Percentiles rank a stretch among this genome's conserved stretches.
Conservation (phyloP, 2,888 invertebrate species). For the Platycheirus rosarum region DNA sequence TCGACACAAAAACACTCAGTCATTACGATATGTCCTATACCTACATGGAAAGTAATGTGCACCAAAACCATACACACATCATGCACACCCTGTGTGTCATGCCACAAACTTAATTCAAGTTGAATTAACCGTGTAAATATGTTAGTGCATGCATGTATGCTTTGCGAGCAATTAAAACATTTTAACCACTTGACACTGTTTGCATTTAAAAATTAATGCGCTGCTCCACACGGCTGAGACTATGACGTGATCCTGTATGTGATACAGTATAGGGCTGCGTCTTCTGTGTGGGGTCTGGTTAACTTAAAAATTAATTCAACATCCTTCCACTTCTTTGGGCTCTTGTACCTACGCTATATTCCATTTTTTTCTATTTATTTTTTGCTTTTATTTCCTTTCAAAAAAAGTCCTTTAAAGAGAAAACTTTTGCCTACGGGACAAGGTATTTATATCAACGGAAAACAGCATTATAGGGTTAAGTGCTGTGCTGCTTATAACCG, state of each 20-base stretch:
- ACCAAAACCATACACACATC: slow-evolving; percentile 21
- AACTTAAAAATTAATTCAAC: slow-evolving; percentile 68
- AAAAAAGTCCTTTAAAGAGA: slow-evolving; percentile 17
- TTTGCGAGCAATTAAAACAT: slow-evolving; percentile 70
- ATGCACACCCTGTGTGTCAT: slow-evolving; percentile 15
- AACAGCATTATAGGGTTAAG: slow-evolving; percentile 63
- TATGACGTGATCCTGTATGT: slow-evolving; percentile 33
- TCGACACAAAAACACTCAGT: slow-evolving; percentile 7
- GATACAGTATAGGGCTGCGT: slow-evolving; percentile 9
- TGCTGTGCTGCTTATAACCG: slow-evolving; percentile 30
- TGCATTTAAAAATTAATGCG: slow-evolving; percentile 70
- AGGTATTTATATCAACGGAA: slow-evolving; percentile 27
- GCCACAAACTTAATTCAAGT: slow-evolving; percentile 72
- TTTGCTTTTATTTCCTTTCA: background rate
- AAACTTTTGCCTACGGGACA: slow-evolving; percentile 42
- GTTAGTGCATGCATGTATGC: slow-evolving; percentile 69
- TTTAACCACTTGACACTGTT: slow-evolving; percentile 74
- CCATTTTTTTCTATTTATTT: slow-evolving; percentile 13
- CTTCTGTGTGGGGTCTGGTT: slow-evolving; percentile 42
- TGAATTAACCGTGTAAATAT: slow-evolving; percentile 73
- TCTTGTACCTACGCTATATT: slow-evolving; percentile 56
- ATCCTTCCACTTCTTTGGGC: slow-evolving; percentile 59
- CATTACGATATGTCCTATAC: slow-evolving; percentile 42
- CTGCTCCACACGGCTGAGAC: slow-evolving; percentile 24
- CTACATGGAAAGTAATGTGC: background rate